phyloP scores from a whole-genome alignment of 2,888 invertebrate genomes.

The Liposcelis brunnea region DNA sequence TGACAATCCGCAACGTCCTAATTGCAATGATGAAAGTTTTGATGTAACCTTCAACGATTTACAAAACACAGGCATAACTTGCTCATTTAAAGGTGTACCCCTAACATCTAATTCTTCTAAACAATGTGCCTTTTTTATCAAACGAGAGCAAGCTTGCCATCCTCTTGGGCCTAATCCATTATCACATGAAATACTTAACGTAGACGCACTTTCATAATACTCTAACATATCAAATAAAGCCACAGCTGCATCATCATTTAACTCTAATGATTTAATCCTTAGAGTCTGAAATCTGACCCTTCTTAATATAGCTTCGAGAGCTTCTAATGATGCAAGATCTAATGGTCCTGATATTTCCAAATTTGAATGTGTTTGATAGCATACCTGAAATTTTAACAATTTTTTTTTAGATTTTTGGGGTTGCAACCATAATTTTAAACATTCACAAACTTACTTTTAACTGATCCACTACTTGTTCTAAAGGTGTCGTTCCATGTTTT shows the following conservation, averaged over 20 bases:
- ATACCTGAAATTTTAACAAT: conserved; percentile 17
- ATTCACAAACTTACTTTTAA: conserved; percentile 37
- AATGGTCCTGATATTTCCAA: neutral
- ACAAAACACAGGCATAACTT: conserved; percentile 52
- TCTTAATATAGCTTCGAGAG: conserved; percentile 6
- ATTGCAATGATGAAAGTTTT: conserved; percentile 51
- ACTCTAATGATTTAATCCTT: neutral
- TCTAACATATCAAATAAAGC: conserved; percentile 83
- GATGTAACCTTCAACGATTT: conserved; percentile 53
- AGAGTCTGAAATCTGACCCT: conserved; percentile 7
- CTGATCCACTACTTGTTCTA: conserved; percentile 51
- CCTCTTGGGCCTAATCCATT: conserved; percentile 56
- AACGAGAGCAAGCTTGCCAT: conserved; percentile 66
- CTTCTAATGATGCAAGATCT: conserved; percentile 6
- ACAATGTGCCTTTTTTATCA: conserved; percentile 58
- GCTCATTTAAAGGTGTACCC: conserved; percentile 45
- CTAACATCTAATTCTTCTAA: conserved; percentile 48
- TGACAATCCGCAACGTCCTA: conserved; percentile 57
- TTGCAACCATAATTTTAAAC: neutral
- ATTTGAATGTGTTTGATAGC: conserved; percentile 1
- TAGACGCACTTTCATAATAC: conserved; percentile 69
- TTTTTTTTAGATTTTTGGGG: conserved; percentile 6
- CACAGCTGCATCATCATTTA: conserved; percentile 37
- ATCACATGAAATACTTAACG: conserved; percentile 61
- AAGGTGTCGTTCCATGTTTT: conserved; percentile 49